Evolutionary conservation across 2,797 vertebrate species (phyloP).

Genomic region (Mormyrops attenuatus): DNA sequence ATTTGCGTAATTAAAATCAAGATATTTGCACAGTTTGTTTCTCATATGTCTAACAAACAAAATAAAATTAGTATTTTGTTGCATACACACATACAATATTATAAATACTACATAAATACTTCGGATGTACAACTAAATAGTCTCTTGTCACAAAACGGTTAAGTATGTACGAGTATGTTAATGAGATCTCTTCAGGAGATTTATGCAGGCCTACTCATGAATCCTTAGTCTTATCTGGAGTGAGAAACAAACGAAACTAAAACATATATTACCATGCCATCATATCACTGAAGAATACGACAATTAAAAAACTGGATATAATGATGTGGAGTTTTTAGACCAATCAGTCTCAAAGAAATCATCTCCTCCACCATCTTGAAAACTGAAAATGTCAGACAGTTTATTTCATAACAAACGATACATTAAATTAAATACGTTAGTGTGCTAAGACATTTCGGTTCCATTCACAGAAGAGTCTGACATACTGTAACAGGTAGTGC

Average conservation of each 20-base stretch:
- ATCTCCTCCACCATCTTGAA: neutral
- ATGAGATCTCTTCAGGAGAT: neutral
- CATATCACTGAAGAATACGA: neutral
- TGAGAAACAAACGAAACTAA: neutral
- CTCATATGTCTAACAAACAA: neutral
- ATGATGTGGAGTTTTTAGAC: neutral
- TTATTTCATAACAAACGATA: neutral
- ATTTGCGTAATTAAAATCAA: neutral
- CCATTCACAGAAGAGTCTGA: neutral
- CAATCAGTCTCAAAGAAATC: neutral
- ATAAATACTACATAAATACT: neutral
- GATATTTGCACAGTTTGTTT: neutral
- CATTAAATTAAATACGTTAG: neutral
- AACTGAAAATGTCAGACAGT: neutral
- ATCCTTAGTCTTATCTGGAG: neutral
- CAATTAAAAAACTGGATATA: neutral
- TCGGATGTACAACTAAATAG: neutral
- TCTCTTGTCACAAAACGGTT: neutral
- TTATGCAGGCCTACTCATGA: neutral
- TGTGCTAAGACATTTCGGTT: neutral
- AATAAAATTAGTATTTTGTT: neutral
- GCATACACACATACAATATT: neutral
- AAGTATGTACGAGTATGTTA: neutral
- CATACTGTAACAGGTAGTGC: neutral
- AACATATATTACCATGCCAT: neutral